Evolutionary conservation across 2,888 invertebrate species (phyloP), one percentile per base, ranked within the genome.

Genomic region (Cataglyphis albicans): DNA sequence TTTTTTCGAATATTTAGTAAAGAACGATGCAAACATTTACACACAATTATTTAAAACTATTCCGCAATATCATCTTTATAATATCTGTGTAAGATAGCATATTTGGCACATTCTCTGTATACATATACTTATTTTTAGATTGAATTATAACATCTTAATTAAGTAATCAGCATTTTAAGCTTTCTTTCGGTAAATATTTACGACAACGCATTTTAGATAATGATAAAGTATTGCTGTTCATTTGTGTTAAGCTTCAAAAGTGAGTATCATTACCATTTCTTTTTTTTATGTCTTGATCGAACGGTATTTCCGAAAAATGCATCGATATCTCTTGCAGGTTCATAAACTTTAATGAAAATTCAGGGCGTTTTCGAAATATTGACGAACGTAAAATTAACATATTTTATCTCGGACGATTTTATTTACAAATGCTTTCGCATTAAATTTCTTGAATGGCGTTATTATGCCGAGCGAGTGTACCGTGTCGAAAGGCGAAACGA

Each of bases 111-210:
- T 32, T 9, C 12, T 52, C n/a, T 52, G 2, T 52, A 7, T 52
- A 9, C 7, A 21, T 64, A 1, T 21, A 44, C 32, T 52, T 63
- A 73, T 44, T 59, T 59, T 73, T 41, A 18, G 1, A 61, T 2
- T 61, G n/a, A 61, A 73, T 61, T 73, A 41, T 18, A 0, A 41
- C 35, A n/a, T 44, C 2, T n/a, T 10, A 32, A 74, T 44, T 21
- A 74, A 61, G 15, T 12, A 29, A 59, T 61, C 12, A 61, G 15
- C 59, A 7, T 59, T 59, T 18, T n/a, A 25, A 25, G 25, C 25
- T 41, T 61, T 59, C 41, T n/a, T 41, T 61, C 35, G 18, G 0
- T 44, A 44, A 73, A 73, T 44, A 73, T 73, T 73, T 73, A n/a
- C 7, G 7, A 29, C 5, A 29, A 41, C 41, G 6, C n/a, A 41